Conservation (phyloP, 2,113 vertebrate genomes). For the Pithys albifrons region DNA sequence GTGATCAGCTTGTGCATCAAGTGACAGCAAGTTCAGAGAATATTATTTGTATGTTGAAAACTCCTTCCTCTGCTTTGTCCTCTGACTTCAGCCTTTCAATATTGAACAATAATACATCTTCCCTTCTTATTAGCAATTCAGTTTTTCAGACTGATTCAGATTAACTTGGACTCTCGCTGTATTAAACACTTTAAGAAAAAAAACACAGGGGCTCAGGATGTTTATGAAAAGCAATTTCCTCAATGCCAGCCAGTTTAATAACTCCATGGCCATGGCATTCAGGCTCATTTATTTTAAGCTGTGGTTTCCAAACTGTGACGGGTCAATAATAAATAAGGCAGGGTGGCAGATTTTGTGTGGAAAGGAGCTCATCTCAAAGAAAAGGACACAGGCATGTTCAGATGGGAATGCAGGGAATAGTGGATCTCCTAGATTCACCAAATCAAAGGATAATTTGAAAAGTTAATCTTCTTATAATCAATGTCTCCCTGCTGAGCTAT, state of each 20-base stretch:
- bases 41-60: background rate
- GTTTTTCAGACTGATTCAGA: constrained; percentile 40
- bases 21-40: background rate
- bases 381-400: background rate
- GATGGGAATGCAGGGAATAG: background rate
- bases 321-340: constrained; percentile 55
- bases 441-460: background rate
- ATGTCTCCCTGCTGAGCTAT: background rate
- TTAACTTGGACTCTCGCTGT: constrained; percentile 31
- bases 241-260: constrained; percentile 66
- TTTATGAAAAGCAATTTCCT: constrained; percentile 76
- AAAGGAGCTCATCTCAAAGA: background rate
- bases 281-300: constrained; percentile 68
- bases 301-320: constrained; percentile 46
- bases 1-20: background rate
- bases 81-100: background rate
- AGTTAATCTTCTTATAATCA: background rate
- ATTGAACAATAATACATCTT: constrained; percentile 42
- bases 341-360: constrained; percentile 8
- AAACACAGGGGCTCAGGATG: background rate
- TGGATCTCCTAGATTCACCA: background rate
- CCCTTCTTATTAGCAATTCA: constrained; percentile 50
- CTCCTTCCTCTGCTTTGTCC: background rate
- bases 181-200: constrained; percentile 30
- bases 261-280: background rate